Evolutionary conservation across 2,888 invertebrate genomes (phyloP), one percentile per base, ranked within the genome.

Genomic region (Neocrepidodera transversa): DNA sequence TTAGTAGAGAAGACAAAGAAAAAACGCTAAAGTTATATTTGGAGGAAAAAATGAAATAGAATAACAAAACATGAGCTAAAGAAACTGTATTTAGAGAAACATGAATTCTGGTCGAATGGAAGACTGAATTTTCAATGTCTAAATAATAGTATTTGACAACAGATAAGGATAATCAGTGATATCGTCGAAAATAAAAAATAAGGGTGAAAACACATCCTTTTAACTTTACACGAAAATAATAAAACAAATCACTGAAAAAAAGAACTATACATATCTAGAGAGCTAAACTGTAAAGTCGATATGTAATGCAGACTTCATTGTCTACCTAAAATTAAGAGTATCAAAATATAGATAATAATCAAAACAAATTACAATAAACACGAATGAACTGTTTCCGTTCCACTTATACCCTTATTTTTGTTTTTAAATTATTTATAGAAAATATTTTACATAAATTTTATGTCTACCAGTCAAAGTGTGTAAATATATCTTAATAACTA

Each of bases 281-380:
- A 72, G 71, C 70, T 73, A 71, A n/a, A 67, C 62, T 65, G 70
- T 68, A 74, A 70, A 74, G 71, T 76, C 76, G 77, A 77, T 77
- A 77, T 77, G 77, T 77, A 71, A 70, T 73, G 64, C 72, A 69
- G 74, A 71, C 69, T 65, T 69, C 63, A 66, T 66, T 7, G 69
- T 68, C 71, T 65, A 67, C 68, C 72, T 71, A 74, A 71, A 67
- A 72, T 55, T 66, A 71, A 67, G 73, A 74, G 74, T 76, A 77
- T 76, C 76, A 76, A 76, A 76, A 76, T 74, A 75, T 74, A 72
- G 62, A 71, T 68, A 65, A 70, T 71, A 71, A 68, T 68, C 55
- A 64, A 65, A 67, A 67, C 65, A 68, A 71, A 65, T 57, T 54
- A 60, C 66, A 69, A 64, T 65, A 65, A 70, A 69, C 68, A 68